phyloP scores from a whole-genome alignment of 2,113 vertebrate species.

The Piprites chloris region DNA sequence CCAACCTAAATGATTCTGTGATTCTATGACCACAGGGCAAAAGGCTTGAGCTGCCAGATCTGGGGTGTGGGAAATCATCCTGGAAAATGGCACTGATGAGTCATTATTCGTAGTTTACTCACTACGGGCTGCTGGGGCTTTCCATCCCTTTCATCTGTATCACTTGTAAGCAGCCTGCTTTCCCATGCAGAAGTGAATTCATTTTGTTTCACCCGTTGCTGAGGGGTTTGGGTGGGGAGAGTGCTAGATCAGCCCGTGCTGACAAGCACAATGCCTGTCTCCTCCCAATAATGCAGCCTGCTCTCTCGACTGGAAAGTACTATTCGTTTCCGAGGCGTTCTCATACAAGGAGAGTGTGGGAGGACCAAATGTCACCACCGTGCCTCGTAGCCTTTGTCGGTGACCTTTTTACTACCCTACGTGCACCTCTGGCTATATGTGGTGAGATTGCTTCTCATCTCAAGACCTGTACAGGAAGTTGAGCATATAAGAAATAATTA shows the following conservation, averaged over 20 bases:
- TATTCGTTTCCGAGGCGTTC: not conserved
- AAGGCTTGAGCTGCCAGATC: not conserved
- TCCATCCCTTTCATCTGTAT: not conserved
- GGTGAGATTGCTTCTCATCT: not conserved
- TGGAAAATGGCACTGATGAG: not conserved
- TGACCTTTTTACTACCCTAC: not conserved
- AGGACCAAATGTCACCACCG: slow-evolving; percentile 36
- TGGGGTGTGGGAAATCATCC: not conserved
- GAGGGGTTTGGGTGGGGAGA: not conserved
- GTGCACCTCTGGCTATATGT: accelerated
- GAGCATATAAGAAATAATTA: not conserved
- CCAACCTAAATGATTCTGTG: not conserved
- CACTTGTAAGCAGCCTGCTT: not conserved
- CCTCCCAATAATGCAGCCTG: not conserved
- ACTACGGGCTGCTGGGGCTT: not conserved
- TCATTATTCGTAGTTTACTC: not conserved
- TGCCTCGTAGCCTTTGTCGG: not conserved
- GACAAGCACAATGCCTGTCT: not conserved
- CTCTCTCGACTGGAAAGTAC: not conserved
- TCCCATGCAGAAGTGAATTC: not conserved
- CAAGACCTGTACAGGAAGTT: not conserved
- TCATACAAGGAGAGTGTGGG: not conserved
- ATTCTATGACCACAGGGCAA: not conserved
- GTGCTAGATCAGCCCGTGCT: not conserved
- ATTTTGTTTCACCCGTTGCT: not conserved